Percentiles rank a stretch among this genome's conserved stretches.
Evolutionary conservation across 2,797 vertebrate species (phyloP).

Genomic region (Fringilla coelebs): DNA sequence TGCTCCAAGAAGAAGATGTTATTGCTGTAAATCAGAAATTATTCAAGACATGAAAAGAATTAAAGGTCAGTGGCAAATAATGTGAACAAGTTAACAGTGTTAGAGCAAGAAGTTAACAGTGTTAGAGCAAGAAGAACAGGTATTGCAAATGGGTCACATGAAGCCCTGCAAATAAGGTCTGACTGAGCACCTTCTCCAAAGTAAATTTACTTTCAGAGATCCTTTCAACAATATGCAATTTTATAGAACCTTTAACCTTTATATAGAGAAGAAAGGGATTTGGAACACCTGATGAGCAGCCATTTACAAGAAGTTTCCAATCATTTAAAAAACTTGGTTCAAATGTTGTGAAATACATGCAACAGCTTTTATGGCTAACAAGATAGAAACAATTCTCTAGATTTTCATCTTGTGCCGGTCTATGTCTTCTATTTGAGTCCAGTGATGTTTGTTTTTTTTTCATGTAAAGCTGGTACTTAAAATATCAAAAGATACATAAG

Average conservation of each 20-base stretch:
- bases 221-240: background rate
- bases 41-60: background rate
- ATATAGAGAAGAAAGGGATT: background rate
- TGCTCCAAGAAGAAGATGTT: background rate
- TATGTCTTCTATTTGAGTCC: background rate
- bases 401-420: background rate
- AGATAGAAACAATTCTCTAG: background rate
- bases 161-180: background rate
- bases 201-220: background rate
- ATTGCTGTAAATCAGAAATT: background rate
- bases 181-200: background rate
- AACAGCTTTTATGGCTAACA: background rate
- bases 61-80: background rate
- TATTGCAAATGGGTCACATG: background rate
- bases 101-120: constrained; percentile 1
- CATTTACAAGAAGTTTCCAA: background rate
- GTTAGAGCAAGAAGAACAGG: background rate
- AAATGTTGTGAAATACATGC: background rate
- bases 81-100: background rate
- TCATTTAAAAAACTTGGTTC: background rate
- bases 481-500: background rate
- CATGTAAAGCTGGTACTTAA: background rate
- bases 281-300: background rate
- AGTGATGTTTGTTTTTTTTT: background rate
- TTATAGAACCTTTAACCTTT: background rate